These are phyloP conservation scores for Orientallactaga bullata DNA, from an alignment of 2,113 vertebrate genomes.

Conservation along the genomic window DNA sequence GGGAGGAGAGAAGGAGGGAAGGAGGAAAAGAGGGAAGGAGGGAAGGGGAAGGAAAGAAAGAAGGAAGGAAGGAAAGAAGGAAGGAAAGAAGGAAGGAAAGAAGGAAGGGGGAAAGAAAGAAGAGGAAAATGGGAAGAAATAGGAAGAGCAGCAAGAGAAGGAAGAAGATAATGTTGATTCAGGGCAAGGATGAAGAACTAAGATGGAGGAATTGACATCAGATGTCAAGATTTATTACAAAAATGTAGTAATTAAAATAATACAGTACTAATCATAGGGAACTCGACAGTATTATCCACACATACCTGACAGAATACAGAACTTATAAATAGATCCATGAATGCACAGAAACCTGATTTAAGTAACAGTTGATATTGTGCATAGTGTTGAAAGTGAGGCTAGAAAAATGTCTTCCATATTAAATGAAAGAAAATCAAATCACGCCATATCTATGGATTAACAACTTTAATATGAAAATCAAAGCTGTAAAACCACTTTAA, in stretches of 20 bases:
- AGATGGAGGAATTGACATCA: background rate
- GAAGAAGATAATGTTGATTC: too few relatives aligned
- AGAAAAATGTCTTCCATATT: background rate
- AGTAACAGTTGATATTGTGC: background rate
- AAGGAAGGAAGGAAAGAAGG: too few relatives aligned
- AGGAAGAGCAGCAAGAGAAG: too few relatives aligned
- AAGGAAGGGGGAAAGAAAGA: too few relatives aligned
- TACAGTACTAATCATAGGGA: background rate
- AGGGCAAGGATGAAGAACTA: background rate
- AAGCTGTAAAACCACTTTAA: constrained; percentile 50
- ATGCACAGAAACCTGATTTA: background rate
- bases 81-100: too few relatives aligned
- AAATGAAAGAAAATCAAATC: constrained; percentile 28
- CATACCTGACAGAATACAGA: background rate
- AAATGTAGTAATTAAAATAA: background rate
- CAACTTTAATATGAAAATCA: constrained; percentile 51
- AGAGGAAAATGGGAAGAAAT: too few relatives aligned
- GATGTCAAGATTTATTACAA: constrained; percentile 5
- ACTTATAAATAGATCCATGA: background rate
- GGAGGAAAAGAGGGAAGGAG: too few relatives aligned
- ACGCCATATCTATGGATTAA: background rate
- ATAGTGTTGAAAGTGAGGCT: background rate
- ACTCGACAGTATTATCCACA: background rate
- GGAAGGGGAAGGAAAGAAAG: too few relatives aligned
- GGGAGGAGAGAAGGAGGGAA: too few relatives aligned